Percentiles rank a stretch among this genome's conserved stretches.
phyloP scores from a whole-genome alignment of 2,888 invertebrate genomes.

The Hirtodrosophila confusa region DNA sequence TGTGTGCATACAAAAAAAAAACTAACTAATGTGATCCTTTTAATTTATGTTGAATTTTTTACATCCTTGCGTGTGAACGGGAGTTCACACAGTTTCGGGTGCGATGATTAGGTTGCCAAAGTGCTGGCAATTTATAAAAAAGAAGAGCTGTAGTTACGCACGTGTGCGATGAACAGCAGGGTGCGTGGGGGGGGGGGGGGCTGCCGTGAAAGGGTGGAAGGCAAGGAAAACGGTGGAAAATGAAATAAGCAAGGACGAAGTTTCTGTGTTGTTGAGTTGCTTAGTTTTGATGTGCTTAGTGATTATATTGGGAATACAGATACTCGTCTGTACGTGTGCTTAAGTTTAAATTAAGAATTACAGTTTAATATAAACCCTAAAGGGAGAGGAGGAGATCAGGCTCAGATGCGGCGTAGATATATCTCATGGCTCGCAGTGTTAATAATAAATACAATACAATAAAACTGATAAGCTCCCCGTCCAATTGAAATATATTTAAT shows the following conservation, averaged over 20 bases:
- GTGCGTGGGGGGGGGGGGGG: not conserved
- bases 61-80: constrained; percentile 36
- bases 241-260: constrained; percentile 1
- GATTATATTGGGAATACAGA: constrained; percentile 15
- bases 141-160: constrained; percentile 10
- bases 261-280: constrained; percentile 8
- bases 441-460: not conserved
- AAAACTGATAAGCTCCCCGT: not conserved
- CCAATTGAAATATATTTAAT: not conserved
- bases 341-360: too few relatives aligned
- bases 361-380: too few relatives aligned
- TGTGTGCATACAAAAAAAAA: constrained; percentile 35
- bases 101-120: constrained; percentile 53
- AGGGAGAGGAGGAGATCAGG: too few relatives aligned
- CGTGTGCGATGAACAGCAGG: constrained; percentile 31
- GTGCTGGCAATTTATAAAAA: constrained; percentile 47
- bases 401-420: too few relatives aligned
- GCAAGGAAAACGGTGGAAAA: not conserved
- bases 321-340: too few relatives aligned
- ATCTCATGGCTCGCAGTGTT: too few relatives aligned
- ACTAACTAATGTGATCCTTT: constrained; percentile 70
- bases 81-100: constrained; percentile 23
- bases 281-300: constrained; percentile 26
- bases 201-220: constrained; percentile 7
- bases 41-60: constrained; percentile 69